phyloP scores from a whole-genome alignment of 2,888 invertebrate genomes.

The Nemurella pictetii region DNA sequence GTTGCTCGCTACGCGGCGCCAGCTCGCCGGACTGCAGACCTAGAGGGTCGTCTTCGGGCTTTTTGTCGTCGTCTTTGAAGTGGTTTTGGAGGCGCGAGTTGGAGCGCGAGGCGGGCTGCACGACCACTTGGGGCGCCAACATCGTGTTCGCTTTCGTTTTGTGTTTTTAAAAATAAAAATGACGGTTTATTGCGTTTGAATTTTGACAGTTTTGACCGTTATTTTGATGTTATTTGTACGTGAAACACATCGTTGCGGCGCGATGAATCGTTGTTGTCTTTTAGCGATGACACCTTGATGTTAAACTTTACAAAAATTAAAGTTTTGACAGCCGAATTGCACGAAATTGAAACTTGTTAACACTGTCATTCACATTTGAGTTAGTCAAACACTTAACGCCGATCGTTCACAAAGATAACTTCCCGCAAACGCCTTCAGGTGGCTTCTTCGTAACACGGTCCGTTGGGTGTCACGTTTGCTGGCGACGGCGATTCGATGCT shows the following conservation, averaged over 20 bases:
- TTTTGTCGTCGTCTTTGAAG: slow-evolving; percentile 10
- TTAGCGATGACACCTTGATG: neutral
- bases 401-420: too few relatives aligned
- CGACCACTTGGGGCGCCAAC: slow-evolving; percentile 41
- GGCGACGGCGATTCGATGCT: too few relatives aligned
- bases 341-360: neutral
- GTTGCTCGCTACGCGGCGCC: neutral
- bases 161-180: too few relatives aligned
- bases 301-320: neutral
- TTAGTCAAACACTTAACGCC: too few relatives aligned
- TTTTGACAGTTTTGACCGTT: too few relatives aligned
- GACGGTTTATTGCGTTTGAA: neutral
- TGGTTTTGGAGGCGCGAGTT: slow-evolving; percentile 14
- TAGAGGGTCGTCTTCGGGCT: neutral
- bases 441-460: too few relatives aligned
- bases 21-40: neutral
- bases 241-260: too few relatives aligned
- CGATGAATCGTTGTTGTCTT: too few relatives aligned
- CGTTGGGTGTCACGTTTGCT: too few relatives aligned
- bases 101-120: slow-evolving; percentile 41
- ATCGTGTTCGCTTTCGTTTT: slow-evolving; percentile 15
- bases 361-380: neutral
- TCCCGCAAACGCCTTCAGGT: too few relatives aligned
- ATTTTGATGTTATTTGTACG: too few relatives aligned
- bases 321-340: too few relatives aligned